Evolutionary conservation across 2,797 vertebrate species (phyloP).

Genomic region (Monodelphis domestica): DNA sequence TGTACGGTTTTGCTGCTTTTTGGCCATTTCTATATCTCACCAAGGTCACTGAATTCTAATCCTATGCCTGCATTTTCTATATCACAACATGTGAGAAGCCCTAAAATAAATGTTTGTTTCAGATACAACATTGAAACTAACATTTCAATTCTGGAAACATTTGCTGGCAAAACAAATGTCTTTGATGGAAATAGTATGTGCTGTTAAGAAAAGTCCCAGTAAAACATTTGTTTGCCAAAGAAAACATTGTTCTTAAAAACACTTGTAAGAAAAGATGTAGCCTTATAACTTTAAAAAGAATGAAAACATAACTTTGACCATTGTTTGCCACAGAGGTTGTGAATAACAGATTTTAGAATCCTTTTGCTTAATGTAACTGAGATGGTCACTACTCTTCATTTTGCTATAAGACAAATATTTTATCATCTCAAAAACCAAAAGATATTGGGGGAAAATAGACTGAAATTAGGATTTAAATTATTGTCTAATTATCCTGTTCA

Average conservation of each 20-base stretch:
- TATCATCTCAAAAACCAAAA: conserved; percentile 66
- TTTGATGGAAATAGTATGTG: conserved; percentile 38
- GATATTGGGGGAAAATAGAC: conserved; percentile 67
- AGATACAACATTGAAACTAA: neutral
- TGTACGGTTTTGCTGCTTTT: neutral
- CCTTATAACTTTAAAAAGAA: conserved; percentile 43
- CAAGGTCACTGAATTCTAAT: conserved; percentile 28
- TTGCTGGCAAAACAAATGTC: conserved; percentile 46
- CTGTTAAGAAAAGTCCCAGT: conserved; percentile 20
- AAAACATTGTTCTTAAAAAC: conserved; percentile 42
- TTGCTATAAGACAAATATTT: conserved; percentile 37
- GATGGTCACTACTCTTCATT: conserved; percentile 67
- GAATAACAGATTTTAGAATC: conserved; percentile 46
- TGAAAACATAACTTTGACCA: conserved; percentile 40
- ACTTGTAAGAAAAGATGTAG: conserved; percentile 36
- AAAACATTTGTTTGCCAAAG: conserved; percentile 34
- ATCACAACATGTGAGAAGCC: neutral
- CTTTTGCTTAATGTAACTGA: conserved; percentile 58
- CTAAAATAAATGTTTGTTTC: conserved; percentile 24
- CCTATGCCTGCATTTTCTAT: neutral
- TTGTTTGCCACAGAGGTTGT: neutral
- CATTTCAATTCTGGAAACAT: conserved; percentile 33
- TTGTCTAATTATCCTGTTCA: conserved; percentile 59
- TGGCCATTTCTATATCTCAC: neutral
- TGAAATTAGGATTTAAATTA: conserved; percentile 65